phyloP scores from a whole-genome alignment of 2,888 invertebrate species.

The Lissonota sp. region DNA sequence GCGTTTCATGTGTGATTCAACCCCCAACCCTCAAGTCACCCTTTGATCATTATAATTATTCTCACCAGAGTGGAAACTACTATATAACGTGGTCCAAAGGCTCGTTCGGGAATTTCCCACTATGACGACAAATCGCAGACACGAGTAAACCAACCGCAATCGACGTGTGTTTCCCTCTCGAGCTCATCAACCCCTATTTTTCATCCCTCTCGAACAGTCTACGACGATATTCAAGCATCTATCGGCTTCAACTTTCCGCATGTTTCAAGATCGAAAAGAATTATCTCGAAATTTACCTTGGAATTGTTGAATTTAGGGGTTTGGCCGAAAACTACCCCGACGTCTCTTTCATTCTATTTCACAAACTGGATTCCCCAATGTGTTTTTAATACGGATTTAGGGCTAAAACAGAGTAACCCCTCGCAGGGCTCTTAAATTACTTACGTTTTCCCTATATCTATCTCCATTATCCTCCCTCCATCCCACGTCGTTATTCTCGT shows the following conservation, averaged over 20 bases:
- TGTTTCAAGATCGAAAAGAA: too few species aligned
- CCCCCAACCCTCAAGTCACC: slow-evolving; percentile 10
- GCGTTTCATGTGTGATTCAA: slow-evolving; percentile 18
- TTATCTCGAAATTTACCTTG: too few species aligned
- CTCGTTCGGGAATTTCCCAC: slow-evolving; percentile 35
- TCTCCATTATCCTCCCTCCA: slow-evolving; percentile 13
- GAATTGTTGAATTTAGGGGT: too few species aligned
- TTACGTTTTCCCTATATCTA: slow-evolving; percentile 6
- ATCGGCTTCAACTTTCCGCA: too few species aligned
- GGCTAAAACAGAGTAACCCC: too few species aligned
- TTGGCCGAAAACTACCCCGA: too few species aligned
- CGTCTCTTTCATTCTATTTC: too few species aligned
- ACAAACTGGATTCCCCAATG: too few species aligned
- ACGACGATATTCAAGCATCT: too few species aligned
- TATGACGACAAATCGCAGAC: slow-evolving; percentile 41
- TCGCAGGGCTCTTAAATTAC: slow-evolving; percentile 27
- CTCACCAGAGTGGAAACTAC: slow-evolving; percentile 47
- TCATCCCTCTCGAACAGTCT: too few species aligned
- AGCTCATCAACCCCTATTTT: not conserved
- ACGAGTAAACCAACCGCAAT: slow-evolving; percentile 46
- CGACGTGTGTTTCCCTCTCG: slow-evolving; percentile 12
- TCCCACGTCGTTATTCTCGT: slow-evolving; percentile 5
- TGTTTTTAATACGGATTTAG: too few species aligned
- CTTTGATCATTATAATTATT: slow-evolving; percentile 65
- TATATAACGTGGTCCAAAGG: slow-evolving; percentile 1